Base-by-base conservation (phyloP, 2,797 vertebrate species). In the Xerus rutilus region DNA sequence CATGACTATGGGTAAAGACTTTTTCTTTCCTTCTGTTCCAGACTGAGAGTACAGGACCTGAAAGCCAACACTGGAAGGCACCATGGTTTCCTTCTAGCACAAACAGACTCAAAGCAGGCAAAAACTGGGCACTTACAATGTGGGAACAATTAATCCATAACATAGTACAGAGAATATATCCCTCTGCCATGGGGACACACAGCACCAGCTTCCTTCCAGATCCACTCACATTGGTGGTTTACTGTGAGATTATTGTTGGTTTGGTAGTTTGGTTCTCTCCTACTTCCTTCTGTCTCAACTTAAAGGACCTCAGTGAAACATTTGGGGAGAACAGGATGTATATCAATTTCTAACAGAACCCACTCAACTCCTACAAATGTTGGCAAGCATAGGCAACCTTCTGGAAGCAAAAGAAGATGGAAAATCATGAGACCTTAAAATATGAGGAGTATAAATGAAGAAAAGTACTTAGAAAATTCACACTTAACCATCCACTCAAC, bases 331-430 rank as follows among this genome's bases (percentile, higher is more conserved):
- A 81, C 74, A 96, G 73, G 74, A 97, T 94, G 17, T 81, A 79
- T 45, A 67, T 62, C 91, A 74, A 91, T 76, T 95, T 96, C 52
- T 94, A 74, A 91, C 45, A 91, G 79, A 96, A 96, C 96, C 96
- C 93, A 96, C 96, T 98, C 95, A 97, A 94, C 97, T 97, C 96
- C 97, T 92, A 95, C 95, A 69, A 84, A 77, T 13, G 18, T 93
- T 97, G 97, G 96, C 96, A 97, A 97, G 93, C 79, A 67, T 4
- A 95, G 54, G 54, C 83, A 89, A 89, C 95, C 91, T 98, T 97
- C 97, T 96, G 96, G 95, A 95, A 96, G 54, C 67, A 89, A 78
- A 89, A 94, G 35, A 86, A 89, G 81, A 93, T 54, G 73, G 54
- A 93, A 96, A 94, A 89, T 86, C 59, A 70, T 74, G 70, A 95